A percentile compares a stretch with the other conserved stretches of the same genome.
Conservation (phyloP, 35 echinoderm and acorn worm genomes). For the Lytechinus variegatus region DNA sequence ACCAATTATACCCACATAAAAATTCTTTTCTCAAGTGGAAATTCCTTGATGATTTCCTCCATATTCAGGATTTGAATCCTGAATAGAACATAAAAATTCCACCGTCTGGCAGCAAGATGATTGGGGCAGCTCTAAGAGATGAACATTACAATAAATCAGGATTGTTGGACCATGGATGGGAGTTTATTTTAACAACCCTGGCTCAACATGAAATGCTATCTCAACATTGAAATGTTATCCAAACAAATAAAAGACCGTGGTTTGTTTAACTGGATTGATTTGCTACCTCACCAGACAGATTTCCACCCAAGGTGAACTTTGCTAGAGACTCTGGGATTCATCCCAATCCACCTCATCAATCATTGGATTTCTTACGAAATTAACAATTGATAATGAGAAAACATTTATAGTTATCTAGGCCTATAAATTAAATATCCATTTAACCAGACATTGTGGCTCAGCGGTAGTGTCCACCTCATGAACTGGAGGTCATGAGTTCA, state of each 20-base stretch:
- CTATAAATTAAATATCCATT: too few species aligned
- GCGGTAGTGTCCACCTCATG: too few species aligned
- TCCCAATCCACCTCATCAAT: background rate
- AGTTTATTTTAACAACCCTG: conserved; percentile 1
- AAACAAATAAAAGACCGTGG: background rate
- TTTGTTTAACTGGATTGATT: conserved; percentile 14
- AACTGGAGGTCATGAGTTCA: too few species aligned
- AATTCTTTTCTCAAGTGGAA: background rate
- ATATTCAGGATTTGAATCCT: background rate
- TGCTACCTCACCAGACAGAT: background rate
- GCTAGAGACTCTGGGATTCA: background rate
- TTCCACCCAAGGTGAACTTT: background rate
- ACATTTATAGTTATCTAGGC: too few species aligned
- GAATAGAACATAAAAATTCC: background rate
- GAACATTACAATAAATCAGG: background rate
- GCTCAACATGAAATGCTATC: background rate
- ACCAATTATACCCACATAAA: conserved; percentile 5
- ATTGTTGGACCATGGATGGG: background rate
- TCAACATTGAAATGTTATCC: conserved; percentile 13
- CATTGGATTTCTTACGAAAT: background rate
- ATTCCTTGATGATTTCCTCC: background rate
- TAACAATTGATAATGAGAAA: too few species aligned
- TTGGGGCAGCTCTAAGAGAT: background rate
- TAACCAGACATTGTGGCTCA: too few species aligned
- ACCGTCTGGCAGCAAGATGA: background rate